These are phyloP conservation scores for Danaus plexippus DNA, from an alignment of 1,140 invertebrate species.

Conservation along the genomic window DNA sequence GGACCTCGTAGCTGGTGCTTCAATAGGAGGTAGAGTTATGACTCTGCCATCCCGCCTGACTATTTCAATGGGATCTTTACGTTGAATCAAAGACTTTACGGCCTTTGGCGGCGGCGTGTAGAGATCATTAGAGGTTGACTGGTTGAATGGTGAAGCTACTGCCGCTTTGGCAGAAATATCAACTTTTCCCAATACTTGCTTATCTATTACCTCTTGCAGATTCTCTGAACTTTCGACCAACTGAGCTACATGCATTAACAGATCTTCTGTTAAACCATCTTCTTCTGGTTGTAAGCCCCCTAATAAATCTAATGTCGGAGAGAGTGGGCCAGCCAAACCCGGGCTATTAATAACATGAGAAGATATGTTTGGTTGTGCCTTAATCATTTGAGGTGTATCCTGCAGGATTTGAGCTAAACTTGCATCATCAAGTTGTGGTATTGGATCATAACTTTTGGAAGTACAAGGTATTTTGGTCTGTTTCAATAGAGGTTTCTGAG, in stretches of 20 bases:
- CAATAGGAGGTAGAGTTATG: slow-evolving; percentile 83
- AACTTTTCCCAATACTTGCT: slow-evolving; percentile 73
- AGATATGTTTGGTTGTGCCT: slow-evolving; percentile 64
- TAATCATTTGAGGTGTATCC: slow-evolving; percentile 41
- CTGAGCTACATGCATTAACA: slow-evolving; percentile 78
- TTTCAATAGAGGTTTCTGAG: slow-evolving; percentile 46
- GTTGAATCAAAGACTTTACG: slow-evolving; percentile 32
- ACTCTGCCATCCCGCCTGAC: slow-evolving; percentile 79
- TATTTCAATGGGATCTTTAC: slow-evolving; percentile 77
- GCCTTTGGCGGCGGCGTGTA: slow-evolving; percentile 38
- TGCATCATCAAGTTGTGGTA: slow-evolving; percentile 65
- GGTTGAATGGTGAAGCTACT: slow-evolving; percentile 11
- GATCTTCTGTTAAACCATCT: slow-evolving; percentile 77
- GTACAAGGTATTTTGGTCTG: slow-evolving; percentile 31
- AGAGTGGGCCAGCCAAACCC: slow-evolving; percentile 56
- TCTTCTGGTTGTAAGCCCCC: slow-evolving; percentile 67
- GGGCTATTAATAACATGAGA: slow-evolving; percentile 63
- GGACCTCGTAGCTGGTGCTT: slow-evolving; percentile 72
- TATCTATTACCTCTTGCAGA: slow-evolving; percentile 78
- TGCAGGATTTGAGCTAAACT: slow-evolving; percentile 65
- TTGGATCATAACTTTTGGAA: slow-evolving; percentile 50
- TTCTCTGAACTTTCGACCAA: slow-evolving; percentile 77
- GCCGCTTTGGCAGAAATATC: slow-evolving; percentile 41
- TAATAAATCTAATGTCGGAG: slow-evolving; percentile 65
- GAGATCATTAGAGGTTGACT: slow-evolving; percentile 23